These are phyloP conservation scores for Syrrhaptes paradoxus DNA, from an alignment of 2,113 vertebrate genomes.

Conservation along the genomic window DNA sequence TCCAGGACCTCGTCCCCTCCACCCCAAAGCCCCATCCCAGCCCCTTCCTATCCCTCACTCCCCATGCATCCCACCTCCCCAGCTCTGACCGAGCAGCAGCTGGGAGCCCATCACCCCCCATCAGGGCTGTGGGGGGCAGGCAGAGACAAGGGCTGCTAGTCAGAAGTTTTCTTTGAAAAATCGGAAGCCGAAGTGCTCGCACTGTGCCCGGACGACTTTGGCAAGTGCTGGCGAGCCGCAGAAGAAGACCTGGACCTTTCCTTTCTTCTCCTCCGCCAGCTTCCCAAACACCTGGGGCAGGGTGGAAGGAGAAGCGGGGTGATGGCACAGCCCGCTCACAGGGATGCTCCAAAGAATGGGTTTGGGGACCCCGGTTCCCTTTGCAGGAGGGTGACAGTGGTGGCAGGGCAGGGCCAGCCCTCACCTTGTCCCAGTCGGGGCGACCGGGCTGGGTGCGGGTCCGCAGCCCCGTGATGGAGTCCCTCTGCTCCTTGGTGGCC, in stretches of 20 bases:
- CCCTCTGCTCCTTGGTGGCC: conserved; percentile 85
- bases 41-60: not conserved
- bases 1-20: not conserved
- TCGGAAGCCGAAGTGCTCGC: conserved; percentile 81
- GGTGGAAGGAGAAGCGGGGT: not conserved
- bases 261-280: conserved; percentile 81
- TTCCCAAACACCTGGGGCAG: conserved; percentile 82
- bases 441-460: conserved; percentile 85
- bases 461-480: conserved; percentile 86
- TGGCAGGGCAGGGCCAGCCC: not conserved
- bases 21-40: not conserved
- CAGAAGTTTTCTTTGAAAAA: conserved; percentile 90
- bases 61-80: fast-evolving
- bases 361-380: fast-evolving
- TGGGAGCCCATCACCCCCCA: not conserved
- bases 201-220: conserved; percentile 79
- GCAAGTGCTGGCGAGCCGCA: conserved; percentile 83
- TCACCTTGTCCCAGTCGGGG: conserved; percentile 86
- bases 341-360: fast-evolving
- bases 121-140: not conserved
- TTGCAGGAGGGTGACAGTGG: fast-evolving
- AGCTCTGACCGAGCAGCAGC: not conserved
- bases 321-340: not conserved
- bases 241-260: conserved; percentile 88
- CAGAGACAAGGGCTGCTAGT: fast-evolving